Conservation (phyloP, 2,113 vertebrate species). For the Condylura cristata region DNA sequence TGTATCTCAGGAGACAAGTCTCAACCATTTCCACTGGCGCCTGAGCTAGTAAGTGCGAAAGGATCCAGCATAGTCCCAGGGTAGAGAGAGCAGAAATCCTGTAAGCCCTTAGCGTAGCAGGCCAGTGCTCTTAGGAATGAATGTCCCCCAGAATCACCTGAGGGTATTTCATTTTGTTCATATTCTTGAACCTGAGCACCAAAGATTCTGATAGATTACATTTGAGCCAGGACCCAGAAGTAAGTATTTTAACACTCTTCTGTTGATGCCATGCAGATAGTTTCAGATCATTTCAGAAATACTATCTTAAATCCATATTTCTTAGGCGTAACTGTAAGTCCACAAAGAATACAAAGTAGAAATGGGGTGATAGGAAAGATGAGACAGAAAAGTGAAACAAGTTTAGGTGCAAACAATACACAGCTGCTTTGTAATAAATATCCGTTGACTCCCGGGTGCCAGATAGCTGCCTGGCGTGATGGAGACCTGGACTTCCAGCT, state of each 20-base stretch:
- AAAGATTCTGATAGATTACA: background rate
- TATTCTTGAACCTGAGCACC: background rate
- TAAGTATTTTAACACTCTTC: background rate
- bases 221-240: background rate
- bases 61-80: background rate
- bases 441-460: background rate
- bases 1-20: background rate
- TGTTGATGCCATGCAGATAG: background rate
- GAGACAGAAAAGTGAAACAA: background rate
- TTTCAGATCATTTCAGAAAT: background rate
- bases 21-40: background rate
- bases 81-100: background rate
- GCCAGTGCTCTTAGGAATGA: background rate
- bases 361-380: background rate
- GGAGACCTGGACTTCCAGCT: background rate
- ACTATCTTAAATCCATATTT: background rate
- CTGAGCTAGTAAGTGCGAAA: background rate
- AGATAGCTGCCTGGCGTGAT: background rate
- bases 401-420: background rate
- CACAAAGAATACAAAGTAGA: background rate
- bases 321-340: background rate
- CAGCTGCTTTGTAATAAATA: background rate
- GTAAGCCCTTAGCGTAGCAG: background rate
- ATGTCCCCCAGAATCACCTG: background rate
- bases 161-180: background rate